Evolutionary conservation across 2,888 invertebrate genomes (phyloP), one percentile per base, ranked within the genome.

Genomic region (Diachrysia chrysitis): DNA sequence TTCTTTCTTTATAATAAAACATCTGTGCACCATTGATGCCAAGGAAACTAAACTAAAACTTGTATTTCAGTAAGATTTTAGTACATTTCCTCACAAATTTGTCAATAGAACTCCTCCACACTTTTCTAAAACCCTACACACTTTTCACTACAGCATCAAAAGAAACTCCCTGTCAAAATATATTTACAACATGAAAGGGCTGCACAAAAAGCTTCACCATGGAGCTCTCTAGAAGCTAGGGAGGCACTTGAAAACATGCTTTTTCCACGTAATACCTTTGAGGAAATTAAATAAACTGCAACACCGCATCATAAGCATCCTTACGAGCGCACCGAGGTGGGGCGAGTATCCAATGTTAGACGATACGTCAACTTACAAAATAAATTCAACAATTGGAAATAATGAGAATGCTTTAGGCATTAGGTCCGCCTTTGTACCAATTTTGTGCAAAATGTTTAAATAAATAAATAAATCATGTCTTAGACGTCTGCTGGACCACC

Each of bases 251-350:
- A 90, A 89, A 92, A 90, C 92, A 89, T 89, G 92, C 92, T 90
- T 93, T 92, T 93, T 92, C 91, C 90, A 89, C 89, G 92, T 92
- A 92, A 93, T 93, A 86, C 93, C 93, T 94, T 93, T 92, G 91
- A 94, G 94, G 89, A 94, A 94, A 94, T 94, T 94, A 93, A 94
- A 94, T 94, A 94, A 93, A 93, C 93, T 93, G 93, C 93, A 92
- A 93, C 92, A 92, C 92, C 92, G 87, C 92, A 89, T 92, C 90
- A 93, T 92, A 92, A 93, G 92, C 92, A 88, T 91, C 85, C 92
- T 92, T 86, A 86, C 82, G 78, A 77, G 83, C 85, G 85, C 81
- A 78, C 82, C 63, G 82, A 78, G 78, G 53, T 53, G 32, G 42
- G 62, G 46, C 63, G 17, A 60, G 23, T 1, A 7, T 48, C 58